These are phyloP conservation scores for Nezara viridula DNA, from an alignment of 2,888 invertebrate species.

Conservation along the genomic window DNA sequence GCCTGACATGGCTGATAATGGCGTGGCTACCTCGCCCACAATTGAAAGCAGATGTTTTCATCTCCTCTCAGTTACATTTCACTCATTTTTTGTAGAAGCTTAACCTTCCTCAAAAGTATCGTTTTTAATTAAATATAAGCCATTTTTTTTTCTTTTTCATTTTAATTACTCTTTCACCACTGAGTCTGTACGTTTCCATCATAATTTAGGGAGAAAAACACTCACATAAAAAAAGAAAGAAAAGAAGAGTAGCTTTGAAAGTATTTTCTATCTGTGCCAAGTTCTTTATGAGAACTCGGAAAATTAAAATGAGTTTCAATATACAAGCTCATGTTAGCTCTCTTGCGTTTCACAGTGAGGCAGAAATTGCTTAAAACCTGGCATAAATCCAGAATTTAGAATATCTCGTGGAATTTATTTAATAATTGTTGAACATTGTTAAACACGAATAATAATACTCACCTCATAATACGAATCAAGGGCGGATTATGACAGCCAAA, in stretches of 20 bases:
- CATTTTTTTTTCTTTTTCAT: not conserved
- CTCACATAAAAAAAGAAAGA: not conserved
- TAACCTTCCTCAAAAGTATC: not conserved
- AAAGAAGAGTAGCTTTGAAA: not conserved
- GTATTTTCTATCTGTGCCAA: no score
- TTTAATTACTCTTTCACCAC: not conserved
- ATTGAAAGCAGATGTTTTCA: not conserved
- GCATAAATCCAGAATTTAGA: no score
- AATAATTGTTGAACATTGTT: no score
- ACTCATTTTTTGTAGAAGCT: not conserved
- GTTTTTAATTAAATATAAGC: constrained; percentile 2
- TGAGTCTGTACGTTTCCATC: not conserved
- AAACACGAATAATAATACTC: no score
- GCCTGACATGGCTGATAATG: not conserved
- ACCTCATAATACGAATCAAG: no score
- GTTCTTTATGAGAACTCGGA: no score
- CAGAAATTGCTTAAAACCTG: no score
- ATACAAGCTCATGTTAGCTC: no score
- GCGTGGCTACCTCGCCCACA: not conserved
- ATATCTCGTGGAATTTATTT: no score
- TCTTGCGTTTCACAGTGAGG: no score
- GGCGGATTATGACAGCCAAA: no score
- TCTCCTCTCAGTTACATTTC: not conserved
- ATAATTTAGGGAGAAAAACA: not conserved
- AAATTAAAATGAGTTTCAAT: no score